Evolutionary conservation across 2,888 invertebrate genomes (phyloP), one percentile per base, ranked within the genome.

Genomic region (Caenorhabditis sp.): DNA sequence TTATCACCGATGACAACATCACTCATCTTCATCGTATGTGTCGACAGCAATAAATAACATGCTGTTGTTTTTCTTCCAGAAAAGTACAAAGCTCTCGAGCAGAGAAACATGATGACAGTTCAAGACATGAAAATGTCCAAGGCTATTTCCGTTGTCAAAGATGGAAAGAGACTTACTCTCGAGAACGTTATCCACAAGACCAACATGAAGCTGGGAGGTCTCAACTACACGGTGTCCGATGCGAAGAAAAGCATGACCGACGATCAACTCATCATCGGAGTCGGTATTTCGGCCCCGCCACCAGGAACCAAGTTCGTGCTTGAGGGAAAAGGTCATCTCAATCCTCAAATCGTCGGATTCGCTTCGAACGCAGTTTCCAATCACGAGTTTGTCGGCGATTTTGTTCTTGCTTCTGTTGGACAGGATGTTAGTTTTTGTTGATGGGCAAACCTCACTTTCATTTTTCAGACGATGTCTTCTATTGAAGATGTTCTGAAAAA

Each of bases 181-280:
- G 88, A 89, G 41, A 90, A 90, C 75, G 81, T 90, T 47, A 73
- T 91, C 38, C 59, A 73, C 72, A 90, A 89, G 72, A 88, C 85
- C 8, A 90, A 87, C 70, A 56, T 85, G 12, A 89, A 90, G 72
- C 63, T 88, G n/a, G 90, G 90, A n/a, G 90, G 90, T n/a, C 56
- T 87, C 12, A 90, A 90, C 74, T 89, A 88, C 66, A 56, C 56
- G 2, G 73, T 90, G 4, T 28, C 51, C 0, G 68, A 77, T 22
- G 12, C 41, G 1, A 77, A 63, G 22, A 77, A 63, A 14, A 74
- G 63, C 31, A 14, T 79, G 22, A 69, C 73, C 19, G 79, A 82
- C 24, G 82, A 82, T 38, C 82, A 82, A 38, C 69, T 82, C 3
- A n/a, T 79, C n/a, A 64, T 66, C 47, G 81, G 70, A 8, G 51